Evolutionary conservation across 2,113 vertebrate species (phyloP).

Genomic region (Agelaius phoeniceus): DNA sequence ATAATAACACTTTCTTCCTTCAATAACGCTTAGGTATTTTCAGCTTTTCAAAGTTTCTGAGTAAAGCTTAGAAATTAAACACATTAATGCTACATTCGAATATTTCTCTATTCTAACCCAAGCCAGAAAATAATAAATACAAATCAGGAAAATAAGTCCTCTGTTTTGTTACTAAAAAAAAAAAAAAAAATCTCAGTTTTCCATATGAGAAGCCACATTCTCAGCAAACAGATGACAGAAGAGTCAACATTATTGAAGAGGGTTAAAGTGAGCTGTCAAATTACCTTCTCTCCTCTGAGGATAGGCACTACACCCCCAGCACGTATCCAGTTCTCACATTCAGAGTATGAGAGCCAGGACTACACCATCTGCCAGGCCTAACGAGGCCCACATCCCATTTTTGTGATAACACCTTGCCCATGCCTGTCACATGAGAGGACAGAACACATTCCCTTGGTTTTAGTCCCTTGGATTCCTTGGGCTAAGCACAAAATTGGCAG

Average conservation of each 20-base stretch:
- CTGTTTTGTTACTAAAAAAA: background rate
- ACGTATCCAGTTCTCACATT: background rate
- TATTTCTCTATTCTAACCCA: background rate
- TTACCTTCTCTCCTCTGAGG: background rate
- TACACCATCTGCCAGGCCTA: background rate
- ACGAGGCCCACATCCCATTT: background rate
- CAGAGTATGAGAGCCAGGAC: background rate
- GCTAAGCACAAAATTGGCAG: background rate
- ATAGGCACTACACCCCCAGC: background rate
- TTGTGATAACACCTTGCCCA: accelerated
- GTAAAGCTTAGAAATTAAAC: background rate
- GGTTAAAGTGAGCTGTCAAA: background rate
- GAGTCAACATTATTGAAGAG: background rate
- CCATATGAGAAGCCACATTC: background rate
- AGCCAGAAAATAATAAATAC: background rate
- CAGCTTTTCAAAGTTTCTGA: background rate
- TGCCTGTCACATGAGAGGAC: background rate
- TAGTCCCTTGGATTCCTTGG: too few relatives aligned
- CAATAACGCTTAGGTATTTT: background rate
- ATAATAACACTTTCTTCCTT: background rate
- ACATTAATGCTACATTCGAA: background rate
- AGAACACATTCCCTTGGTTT: background rate
- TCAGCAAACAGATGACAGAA: background rate
- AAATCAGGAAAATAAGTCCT: background rate
- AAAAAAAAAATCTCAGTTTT: background rate